These are phyloP conservation scores for Hephaestus fuliginosus DNA, from an alignment of 2,797 vertebrate species.

Conservation along the genomic window DNA sequence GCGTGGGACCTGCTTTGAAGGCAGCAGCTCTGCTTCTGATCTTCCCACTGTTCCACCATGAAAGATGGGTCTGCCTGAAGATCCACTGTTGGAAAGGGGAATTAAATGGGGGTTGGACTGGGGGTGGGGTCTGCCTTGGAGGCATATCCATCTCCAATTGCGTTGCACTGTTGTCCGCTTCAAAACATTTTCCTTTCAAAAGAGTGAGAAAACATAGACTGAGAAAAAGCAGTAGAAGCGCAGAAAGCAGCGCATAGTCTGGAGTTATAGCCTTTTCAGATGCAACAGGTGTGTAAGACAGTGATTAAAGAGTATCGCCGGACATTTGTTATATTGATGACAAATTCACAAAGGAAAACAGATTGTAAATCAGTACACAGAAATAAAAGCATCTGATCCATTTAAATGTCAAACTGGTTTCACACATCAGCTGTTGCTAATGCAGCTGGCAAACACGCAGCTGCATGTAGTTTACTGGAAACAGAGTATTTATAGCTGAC, in stretches of 20 bases:
- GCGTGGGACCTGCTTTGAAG: conserved; percentile 80
- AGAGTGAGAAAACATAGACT: conserved; percentile 51
- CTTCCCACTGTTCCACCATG: conserved; percentile 67
- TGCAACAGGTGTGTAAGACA: background rate
- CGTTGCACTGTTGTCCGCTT: conserved; percentile 66
- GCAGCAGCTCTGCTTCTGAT: conserved; percentile 73
- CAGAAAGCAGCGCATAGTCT: background rate
- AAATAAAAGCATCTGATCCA: background rate
- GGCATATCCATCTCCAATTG: conserved; percentile 76
- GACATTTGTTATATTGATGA: background rate
- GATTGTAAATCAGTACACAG: background rate
- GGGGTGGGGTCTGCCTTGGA: conserved; percentile 77
- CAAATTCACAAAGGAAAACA: background rate
- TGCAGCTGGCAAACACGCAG: background rate
- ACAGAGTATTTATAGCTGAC: background rate
- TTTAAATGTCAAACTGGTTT: conserved; percentile 6
- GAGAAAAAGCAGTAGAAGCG: conserved; percentile 16
- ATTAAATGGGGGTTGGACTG: conserved; percentile 64
- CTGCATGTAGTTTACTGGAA: conserved; percentile 2
- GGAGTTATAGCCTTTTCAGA: background rate
- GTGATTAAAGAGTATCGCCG: background rate
- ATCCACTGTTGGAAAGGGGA: conserved; percentile 66
- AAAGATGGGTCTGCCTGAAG: conserved; percentile 73
- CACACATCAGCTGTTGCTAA: background rate
- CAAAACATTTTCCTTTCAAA: conserved; percentile 65